A percentile compares a stretch with the other conserved stretches of the same genome.
phyloP scores from a whole-genome alignment of 2,797 vertebrate genomes.

The Lutjanus campechanus region DNA sequence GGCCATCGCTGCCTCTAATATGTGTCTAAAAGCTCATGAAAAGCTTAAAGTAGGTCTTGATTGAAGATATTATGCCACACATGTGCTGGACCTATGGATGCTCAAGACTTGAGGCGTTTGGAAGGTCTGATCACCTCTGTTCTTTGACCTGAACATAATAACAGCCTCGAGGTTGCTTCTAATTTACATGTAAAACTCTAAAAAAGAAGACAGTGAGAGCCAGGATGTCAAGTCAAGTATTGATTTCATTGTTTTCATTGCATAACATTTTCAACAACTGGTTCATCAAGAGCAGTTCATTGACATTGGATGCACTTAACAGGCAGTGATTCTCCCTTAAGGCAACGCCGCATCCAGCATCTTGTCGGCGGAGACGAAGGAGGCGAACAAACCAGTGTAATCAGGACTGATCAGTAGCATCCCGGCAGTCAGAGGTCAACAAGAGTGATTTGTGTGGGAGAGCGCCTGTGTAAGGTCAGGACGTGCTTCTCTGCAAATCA shows the following conservation, averaged over 20 bases:
- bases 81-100: not conserved
- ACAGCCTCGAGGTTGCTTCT: not conserved
- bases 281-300: not conserved
- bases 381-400: slow-evolving; percentile 43
- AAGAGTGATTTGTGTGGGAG: slow-evolving; percentile 64
- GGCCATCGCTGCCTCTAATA: too few species aligned
- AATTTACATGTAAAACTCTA: not conserved
- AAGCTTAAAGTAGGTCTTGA: too few species aligned
- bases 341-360: slow-evolving; percentile 4
- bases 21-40: too few species aligned
- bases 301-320: not conserved
- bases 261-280: not conserved
- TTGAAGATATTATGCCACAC: too few species aligned
- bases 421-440: slow-evolving; percentile 56
- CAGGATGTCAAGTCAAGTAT: not conserved
- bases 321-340: slow-evolving; percentile 13
- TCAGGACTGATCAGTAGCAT: slow-evolving; percentile 61
- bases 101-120: not conserved
- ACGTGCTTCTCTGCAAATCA: slow-evolving; percentile 56
- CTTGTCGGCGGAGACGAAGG: slow-evolving; percentile 22
- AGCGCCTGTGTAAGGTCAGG: slow-evolving; percentile 56
- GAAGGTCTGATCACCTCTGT: not conserved
- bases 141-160: not conserved
- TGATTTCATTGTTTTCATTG: slow-evolving; percentile 5
- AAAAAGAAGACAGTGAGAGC: not conserved